Base-by-base conservation (phyloP, 2,113 vertebrate genomes). In the Pteropus alecto region DNA sequence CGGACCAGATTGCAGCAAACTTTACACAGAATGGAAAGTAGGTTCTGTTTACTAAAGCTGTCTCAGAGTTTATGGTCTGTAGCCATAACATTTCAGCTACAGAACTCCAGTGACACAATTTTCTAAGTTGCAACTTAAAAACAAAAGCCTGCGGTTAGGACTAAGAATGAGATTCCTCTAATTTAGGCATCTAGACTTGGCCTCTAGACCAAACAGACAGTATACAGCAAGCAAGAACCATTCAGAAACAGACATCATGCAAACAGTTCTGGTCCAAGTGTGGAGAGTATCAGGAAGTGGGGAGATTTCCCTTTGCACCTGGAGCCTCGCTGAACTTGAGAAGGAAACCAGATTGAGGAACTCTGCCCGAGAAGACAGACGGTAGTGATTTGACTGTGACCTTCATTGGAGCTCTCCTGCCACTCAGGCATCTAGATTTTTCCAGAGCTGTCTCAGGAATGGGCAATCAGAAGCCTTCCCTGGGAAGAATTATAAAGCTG, bases 191-290 rank as follows among this genome's bases (percentile, higher is more conserved):
- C 81, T 43, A 43, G 21, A 79, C 19, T 78, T 61, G 46, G 87
- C 82, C 79, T 65, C 41, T 30, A 89, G 78, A 89, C 71, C 92
- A 92, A 94, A 96, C 70, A 96, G 84, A 65, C 16, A 78, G 19
- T 56, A 30, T 6, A 33, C 35, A 61, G 48, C 60, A 41, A 85
- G 65, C 83, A 84, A 56, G 88, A 88, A 14, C 56, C n/a, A n/a
- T 85, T 78, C 28, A n/a, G 63, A 92, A 67, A 88, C 6, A 46
- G 61, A 21, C 70, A 74, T 43, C 74, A 4, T 11, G 38, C 70
- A 94, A 18, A 88, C 68, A 26, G 28, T 61, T 56, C 61, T 90
- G 24, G 26, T 78, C 58, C 33, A 12, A 51, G 28, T 71, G 67
- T 22, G 48, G 56, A n/a, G 60, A 41, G 71, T 7, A 2, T 35